Evolutionary conservation across 2,888 invertebrate species (phyloP).

Genomic region (Hipparchia semele): DNA sequence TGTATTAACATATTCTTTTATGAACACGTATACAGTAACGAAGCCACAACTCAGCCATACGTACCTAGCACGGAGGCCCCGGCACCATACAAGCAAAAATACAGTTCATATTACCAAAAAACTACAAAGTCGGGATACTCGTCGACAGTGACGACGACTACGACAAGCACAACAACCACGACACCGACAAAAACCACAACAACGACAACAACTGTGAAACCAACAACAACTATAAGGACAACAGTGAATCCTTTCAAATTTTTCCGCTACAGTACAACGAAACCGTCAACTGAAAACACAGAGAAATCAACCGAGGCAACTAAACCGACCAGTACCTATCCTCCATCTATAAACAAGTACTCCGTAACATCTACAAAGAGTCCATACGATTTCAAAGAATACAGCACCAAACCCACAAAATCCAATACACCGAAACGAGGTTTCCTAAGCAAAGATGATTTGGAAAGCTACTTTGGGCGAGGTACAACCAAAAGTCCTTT

Average conservation of each 20-base stretch:
- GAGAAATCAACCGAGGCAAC: constrained; percentile 56
- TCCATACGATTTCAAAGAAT: constrained; percentile 81
- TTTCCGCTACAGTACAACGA: constrained; percentile 50
- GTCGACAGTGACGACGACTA: constrained; percentile 47
- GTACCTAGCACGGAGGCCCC: constrained; percentile 65
- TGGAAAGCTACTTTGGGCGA: constrained; percentile 64
- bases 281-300: constrained; percentile 46
- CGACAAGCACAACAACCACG: constrained; percentile 49
- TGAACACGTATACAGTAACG: constrained; percentile 66
- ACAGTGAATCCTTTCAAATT: constrained; percentile 57
- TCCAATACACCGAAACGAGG: constrained; percentile 58
- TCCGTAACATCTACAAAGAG: constrained; percentile 80
- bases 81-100: constrained; percentile 53
- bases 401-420: constrained; percentile 61
- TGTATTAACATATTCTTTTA: constrained; percentile 63
- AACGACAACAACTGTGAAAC: constrained; percentile 42
- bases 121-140: constrained; percentile 42
- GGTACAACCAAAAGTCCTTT: constrained; percentile 82
- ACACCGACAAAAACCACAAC: constrained; percentile 43
- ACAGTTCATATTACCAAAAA: constrained; percentile 51
- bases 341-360: constrained; percentile 63
- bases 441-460: constrained; percentile 68
- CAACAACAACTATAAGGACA: constrained; percentile 47
- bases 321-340: constrained; percentile 45
- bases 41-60: constrained; percentile 76